These are phyloP conservation scores for Syrphus vitripennis DNA, from an alignment of 2,888 invertebrate genomes.

Conservation along the genomic window DNA sequence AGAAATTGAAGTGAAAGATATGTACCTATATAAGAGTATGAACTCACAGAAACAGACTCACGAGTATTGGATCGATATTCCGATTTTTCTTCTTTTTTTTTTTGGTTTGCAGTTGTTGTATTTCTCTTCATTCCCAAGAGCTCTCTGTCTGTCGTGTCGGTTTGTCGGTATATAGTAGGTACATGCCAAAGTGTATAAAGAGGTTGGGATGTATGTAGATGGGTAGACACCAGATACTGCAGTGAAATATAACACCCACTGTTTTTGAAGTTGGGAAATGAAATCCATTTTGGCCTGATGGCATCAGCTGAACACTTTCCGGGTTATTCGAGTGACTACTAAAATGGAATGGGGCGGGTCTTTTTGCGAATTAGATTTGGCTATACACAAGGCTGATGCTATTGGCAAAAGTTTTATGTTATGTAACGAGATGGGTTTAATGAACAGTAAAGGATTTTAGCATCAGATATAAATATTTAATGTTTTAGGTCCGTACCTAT, in stretches of 20 bases:
- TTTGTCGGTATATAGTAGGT: constrained; percentile 18
- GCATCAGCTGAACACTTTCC: constrained; percentile 23
- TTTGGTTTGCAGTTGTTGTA: too few relatives aligned
- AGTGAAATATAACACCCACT: constrained; percentile 51
- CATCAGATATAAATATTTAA: constrained; percentile 1
- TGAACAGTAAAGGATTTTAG: constrained; percentile 44
- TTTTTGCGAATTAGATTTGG: constrained; percentile 29
- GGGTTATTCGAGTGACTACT: constrained; percentile 42
- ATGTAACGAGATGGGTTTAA: neutral
- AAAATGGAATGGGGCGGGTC: constrained; percentile 20
- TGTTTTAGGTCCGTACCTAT: neutral
- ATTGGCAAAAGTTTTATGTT: constrained; percentile 58
- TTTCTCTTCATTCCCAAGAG: constrained; percentile 39
- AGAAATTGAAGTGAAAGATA: neutral
- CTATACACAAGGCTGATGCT: constrained; percentile 60
- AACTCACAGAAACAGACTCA: constrained; percentile 50
- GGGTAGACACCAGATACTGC: constrained; percentile 37
- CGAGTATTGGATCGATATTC: constrained; percentile 63
- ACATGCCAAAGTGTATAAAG: neutral
- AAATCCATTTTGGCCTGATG: constrained; percentile 70
- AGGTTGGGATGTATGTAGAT: constrained; percentile 11
- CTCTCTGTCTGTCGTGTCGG: constrained; percentile 26
- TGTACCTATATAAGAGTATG: constrained; percentile 17
- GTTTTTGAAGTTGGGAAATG: constrained; percentile 57
- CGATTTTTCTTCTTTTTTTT: constrained; percentile 13